Base-by-base conservation (phyloP, 1,140 invertebrate genomes). In the Anastrepha obliqua region DNA sequence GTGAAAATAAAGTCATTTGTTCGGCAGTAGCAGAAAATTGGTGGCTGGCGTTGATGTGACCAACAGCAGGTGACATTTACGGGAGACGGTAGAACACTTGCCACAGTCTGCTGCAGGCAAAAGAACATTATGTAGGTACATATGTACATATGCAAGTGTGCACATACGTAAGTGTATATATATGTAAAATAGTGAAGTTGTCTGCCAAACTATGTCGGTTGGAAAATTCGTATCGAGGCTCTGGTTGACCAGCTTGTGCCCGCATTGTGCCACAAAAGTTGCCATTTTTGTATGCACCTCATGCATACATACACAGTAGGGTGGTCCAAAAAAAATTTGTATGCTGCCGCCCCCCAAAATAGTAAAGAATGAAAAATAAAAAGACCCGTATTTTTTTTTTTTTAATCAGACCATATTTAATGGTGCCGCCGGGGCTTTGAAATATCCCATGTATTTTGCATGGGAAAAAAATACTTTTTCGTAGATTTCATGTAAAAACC, bases 11-110 rank as follows among this genome's bases (percentile, higher is more conserved):
- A 74, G 67, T 44, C 67, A 74, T 74, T 44, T 74, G 6, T 9
- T 47, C n/a, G 29, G 39, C 42, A 44, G 51, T 74, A 17, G 67
- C 39, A 44, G 11, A 29, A 47, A 74, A 74, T 11, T 17, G 67
- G 39, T 5, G 6, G 42, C 42, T 74, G 39, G 6, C 67, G 15
- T 44, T 47, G 42, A 74, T 74, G 42, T 39, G 39, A 74, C 39
- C 67, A 62, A 13, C 60, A 44, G 67, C 67, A 74, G 67, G 67
- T 74, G 67, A 74, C 39, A 74, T 39, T 17, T 74, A 44, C 11
- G 67, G 13, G 3, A 3, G 67, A 42, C 13, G 15, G 15, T 47
- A 11, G 5, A 15, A 74, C 15, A 11, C 11, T 42, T 5, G 9
- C 67, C 39, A 13, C 9, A 70, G 1, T 47, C 39, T 7, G 42